Percentiles rank a stretch among this genome's conserved stretches.
These are phyloP conservation scores for Triops longicaudatus DNA, from an alignment of 1,140 invertebrate genomes.

Conservation along the genomic window DNA sequence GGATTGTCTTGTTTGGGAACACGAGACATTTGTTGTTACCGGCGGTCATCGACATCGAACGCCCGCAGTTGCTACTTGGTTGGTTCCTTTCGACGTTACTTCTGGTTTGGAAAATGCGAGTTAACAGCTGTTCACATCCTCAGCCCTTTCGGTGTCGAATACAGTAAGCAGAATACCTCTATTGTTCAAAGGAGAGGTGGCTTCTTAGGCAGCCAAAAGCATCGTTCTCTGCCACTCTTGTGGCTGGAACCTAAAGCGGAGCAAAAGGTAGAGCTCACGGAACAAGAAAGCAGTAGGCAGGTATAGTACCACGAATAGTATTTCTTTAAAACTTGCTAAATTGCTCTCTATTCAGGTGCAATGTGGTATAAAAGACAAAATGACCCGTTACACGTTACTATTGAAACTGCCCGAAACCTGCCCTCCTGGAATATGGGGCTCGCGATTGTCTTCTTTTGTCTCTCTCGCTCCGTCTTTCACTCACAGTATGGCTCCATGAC, in stretches of 20 bases:
- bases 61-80: slow-evolving; percentile 11
- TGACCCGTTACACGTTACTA: background rate
- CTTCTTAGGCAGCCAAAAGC: background rate
- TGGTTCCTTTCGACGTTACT: background rate
- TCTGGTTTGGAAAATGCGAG: background rate
- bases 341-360: slow-evolving; percentile 7
- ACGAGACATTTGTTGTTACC: background rate
- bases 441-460: background rate
- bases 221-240: background rate
- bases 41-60: background rate
- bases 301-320: background rate
- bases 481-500: slow-evolving; percentile 6
- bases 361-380: background rate
- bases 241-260: background rate
- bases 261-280: background rate
- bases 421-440: background rate
- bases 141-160: background rate
- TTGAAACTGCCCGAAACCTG: background rate
- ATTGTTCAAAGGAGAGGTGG: background rate
- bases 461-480: background rate
- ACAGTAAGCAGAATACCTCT: background rate
- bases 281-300: background rate
- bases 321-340: background rate
- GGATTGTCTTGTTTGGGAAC: background rate
- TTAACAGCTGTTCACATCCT: background rate